A percentile compares a stretch with the other conserved stretches of the same genome.
These are phyloP conservation scores for Gorsachius goisagi DNA, from an alignment of 2,113 vertebrate genomes.

Conservation along the genomic window DNA sequence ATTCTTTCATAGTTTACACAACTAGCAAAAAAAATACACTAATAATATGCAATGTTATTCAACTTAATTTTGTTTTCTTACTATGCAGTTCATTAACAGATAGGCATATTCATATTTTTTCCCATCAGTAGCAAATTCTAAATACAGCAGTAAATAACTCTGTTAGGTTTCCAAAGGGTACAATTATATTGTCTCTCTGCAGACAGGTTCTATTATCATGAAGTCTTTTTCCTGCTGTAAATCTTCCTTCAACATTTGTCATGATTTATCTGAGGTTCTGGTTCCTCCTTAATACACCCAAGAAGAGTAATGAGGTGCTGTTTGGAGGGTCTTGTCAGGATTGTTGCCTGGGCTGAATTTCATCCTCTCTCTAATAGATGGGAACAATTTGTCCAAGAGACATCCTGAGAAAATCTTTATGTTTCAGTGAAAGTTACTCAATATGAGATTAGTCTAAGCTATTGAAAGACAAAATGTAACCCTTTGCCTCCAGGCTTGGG, in stretches of 20 bases:
- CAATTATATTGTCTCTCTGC: not conserved
- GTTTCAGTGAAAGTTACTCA: not conserved
- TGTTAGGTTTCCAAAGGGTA: not conserved
- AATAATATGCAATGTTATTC: not conserved
- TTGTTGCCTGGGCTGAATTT: not conserved
- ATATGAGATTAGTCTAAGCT: not conserved
- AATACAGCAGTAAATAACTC: not conserved
- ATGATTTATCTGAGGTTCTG: not conserved
- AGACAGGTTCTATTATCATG: not conserved
- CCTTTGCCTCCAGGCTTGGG: not conserved
- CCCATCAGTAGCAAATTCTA: not conserved
- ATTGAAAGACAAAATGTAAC: not conserved
- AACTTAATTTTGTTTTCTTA: not conserved
- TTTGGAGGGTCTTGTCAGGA: not conserved
- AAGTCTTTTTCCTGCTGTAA: not conserved
- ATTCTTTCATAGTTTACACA: not conserved
- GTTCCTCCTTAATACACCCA: not conserved
- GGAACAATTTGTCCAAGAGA: not conserved
- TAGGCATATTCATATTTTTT: not conserved
- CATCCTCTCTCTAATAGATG: not conserved
- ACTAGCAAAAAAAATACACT: not conserved
- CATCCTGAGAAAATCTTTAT: not conserved
- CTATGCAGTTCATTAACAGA: not conserved
- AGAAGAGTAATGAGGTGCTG: not conserved
- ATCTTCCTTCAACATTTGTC: not conserved